A percentile compares a stretch with the other conserved stretches of the same genome.
phyloP scores from a whole-genome alignment of 2,888 invertebrate genomes.

The Callyntrura guangdongensis region DNA sequence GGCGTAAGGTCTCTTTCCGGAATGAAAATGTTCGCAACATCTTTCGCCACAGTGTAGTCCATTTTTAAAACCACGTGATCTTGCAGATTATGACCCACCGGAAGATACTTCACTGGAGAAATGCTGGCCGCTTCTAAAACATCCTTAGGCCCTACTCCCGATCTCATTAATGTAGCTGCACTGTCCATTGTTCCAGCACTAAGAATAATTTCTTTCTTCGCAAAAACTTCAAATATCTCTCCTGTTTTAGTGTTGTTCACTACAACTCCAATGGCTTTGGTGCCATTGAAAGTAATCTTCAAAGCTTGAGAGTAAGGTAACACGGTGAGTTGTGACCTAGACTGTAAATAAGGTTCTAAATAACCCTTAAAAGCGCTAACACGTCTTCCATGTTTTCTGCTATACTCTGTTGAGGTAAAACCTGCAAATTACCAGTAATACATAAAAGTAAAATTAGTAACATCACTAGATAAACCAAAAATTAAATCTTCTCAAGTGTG shows the following conservation, averaged over 20 bases:
- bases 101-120: slow-evolving; percentile 59
- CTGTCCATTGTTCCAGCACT: slow-evolving; percentile 21
- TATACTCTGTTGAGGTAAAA: slow-evolving; percentile 71
- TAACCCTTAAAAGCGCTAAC: slow-evolving; percentile 71
- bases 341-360: slow-evolving; percentile 52
- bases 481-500: too few species aligned
- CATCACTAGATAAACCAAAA: too few species aligned
- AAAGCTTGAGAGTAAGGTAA: slow-evolving; percentile 51
- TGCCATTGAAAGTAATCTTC: not conserved
- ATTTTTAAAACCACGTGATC: slow-evolving; percentile 67
- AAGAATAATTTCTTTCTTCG: slow-evolving; percentile 45
- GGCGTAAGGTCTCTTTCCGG: slow-evolving; percentile 23
- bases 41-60: slow-evolving; percentile 45
- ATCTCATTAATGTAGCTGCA: slow-evolving; percentile 30
- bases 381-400: slow-evolving; percentile 60
- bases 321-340: slow-evolving; percentile 60
- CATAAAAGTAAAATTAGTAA: too few species aligned
- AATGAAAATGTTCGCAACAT: not conserved
- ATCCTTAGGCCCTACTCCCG: slow-evolving; percentile 51
- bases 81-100: slow-evolving; percentile 76
- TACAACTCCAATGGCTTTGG: slow-evolving; percentile 20
- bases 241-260: not conserved
- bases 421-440: slow-evolving; percentile 68
- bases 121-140: slow-evolving; percentile 34
- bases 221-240: not conserved